Base-by-base conservation (phyloP, 2,113 vertebrate species). In the Neotoma lepida region DNA sequence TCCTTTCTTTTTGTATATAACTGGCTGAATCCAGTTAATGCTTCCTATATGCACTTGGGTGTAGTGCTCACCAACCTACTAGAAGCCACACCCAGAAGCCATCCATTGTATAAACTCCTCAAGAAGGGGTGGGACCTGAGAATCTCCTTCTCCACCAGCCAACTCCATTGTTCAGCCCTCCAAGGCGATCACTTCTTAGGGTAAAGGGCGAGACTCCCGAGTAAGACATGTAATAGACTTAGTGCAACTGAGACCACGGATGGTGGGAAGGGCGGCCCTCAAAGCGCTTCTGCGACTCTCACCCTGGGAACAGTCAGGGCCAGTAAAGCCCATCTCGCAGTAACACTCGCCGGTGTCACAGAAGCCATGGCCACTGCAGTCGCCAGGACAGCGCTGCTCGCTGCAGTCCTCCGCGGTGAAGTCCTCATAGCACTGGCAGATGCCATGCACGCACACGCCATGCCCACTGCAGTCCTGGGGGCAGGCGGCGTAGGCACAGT, bases 221-320 rank as follows among this genome's bases (percentile, higher is more conserved):
- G 7, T 2, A 39, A 61, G 44, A 35, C n/a, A 30, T 6, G 64
- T 0, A 28, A 17, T 2, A 12, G 39, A 78, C 0, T n/a, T 58
- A 61, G 7, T 61, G 56, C 24, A 44, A 63, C 26, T 44, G 24
- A 39, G 56, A 3, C 54, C 70, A 22, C 6, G 1, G 17, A 0
- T 13, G 49, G 41, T 18, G 10, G 13, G 15, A 5, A 26, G 10
- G 20, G 71, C 6, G 4, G 2, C 33, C 73, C 12, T 28, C 4
- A 56, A 41, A 30, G 41, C 7, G 1, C 0, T 0, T 9, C 44
- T 51, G 30, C 0, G 2, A 1, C 51, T 4, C 98, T 98, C 96
- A 99, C 99, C 99, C 95, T 98, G 97, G n/a, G 99, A 98, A 91
- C 99, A 99, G 97, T 98, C 98, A 0, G 97, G 97, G 24, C 99